Evolutionary conservation across 2,113 vertebrate species (phyloP), one percentile per base, ranked within the genome.

Genomic region (Panthera leo): DNA sequence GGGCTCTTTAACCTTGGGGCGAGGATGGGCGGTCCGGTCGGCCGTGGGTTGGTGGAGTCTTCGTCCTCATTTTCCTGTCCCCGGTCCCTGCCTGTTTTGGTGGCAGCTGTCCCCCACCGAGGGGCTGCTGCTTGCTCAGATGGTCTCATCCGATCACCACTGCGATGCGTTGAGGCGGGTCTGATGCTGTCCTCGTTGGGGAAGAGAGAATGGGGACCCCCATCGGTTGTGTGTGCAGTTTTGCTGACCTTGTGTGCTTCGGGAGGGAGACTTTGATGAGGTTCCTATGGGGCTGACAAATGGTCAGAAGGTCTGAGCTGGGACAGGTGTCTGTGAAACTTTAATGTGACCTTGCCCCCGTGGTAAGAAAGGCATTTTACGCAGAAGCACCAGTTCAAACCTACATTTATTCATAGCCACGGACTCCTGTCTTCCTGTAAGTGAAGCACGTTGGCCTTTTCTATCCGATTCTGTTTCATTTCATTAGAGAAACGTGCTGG

Each of bases 401-500:
- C 31, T 31, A 4, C 61, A 29, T 79, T 61, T 80, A 21, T 85
- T 48, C 48, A 25, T 42, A 18, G n/a, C 71, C 36, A 5, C 16
- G 45, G 21, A 48, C 16, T 61, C 19, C 1, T 31, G 18, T 51
- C 48, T 21, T 15, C 0, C 18, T 0, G 0, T 25, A 2, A 53
- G 29, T 1, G 70, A 70, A 39, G 18, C 27, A 12, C 1, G 3
- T 48, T 4, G 51, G 51, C 34, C 23, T 53, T 16, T 89, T 19
- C 39, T 68, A 4, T 42, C 7, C 27, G 31, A 14, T 51, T 55
- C 53, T 27, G 12, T 39, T 76, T 34, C 36, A 7, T 73, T 85
- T 65, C 7, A 5, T 31, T 61, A 12, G 71, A 75, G 88, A 87
- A 75, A 31, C 1, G 4, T 11, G 68, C 84, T 0, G 11, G 76